A percentile compares a stretch with the other conserved stretches of the same genome.
phyloP scores from a whole-genome alignment of 2,113 vertebrate genomes.

The Psilopsiagon aurifrons region DNA sequence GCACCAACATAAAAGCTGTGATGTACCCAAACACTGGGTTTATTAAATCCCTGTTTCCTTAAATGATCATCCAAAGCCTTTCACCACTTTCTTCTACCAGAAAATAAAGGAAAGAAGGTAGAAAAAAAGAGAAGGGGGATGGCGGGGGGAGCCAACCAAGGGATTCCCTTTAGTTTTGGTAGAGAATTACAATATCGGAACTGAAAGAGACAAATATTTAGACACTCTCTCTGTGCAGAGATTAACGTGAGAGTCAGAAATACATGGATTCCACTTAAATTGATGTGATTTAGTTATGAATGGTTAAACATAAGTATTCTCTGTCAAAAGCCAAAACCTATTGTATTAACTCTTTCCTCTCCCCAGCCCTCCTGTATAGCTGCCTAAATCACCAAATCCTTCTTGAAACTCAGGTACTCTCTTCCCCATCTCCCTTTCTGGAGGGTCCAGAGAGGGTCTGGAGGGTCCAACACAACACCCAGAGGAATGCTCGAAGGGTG shows the following conservation, averaged over 20 bases:
- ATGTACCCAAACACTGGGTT: constrained; percentile 66
- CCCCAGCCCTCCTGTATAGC: not conserved
- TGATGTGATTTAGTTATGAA: constrained; percentile 48
- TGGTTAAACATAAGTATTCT: constrained; percentile 51
- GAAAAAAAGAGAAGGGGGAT: not conserved
- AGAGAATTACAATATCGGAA: constrained; percentile 32
- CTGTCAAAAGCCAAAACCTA: constrained; percentile 61
- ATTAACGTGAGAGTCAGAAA: constrained; percentile 47
- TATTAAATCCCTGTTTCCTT: constrained; percentile 66
- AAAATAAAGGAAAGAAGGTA: constrained; percentile 19
- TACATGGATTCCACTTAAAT: constrained; percentile 49
- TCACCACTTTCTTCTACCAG: not conserved
- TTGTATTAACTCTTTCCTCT: constrained; percentile 36
- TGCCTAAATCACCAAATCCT: not conserved
- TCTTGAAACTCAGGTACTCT: not conserved
- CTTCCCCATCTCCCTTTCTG: rapidly evolving
- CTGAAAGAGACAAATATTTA: constrained; percentile 52
- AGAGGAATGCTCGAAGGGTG: not conserved
- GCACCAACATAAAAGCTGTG: constrained; percentile 72
- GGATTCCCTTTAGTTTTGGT: constrained; percentile 27
- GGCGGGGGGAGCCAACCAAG: not conserved
- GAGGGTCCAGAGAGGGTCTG: rapidly evolving
- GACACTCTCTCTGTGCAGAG: constrained; percentile 33
- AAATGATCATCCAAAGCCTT: constrained; percentile 41
- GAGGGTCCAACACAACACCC: not conserved